Evolutionary conservation across 2,797 vertebrate genomes (phyloP), one percentile per base, ranked within the genome.

Genomic region (Sebastes glaucus): DNA sequence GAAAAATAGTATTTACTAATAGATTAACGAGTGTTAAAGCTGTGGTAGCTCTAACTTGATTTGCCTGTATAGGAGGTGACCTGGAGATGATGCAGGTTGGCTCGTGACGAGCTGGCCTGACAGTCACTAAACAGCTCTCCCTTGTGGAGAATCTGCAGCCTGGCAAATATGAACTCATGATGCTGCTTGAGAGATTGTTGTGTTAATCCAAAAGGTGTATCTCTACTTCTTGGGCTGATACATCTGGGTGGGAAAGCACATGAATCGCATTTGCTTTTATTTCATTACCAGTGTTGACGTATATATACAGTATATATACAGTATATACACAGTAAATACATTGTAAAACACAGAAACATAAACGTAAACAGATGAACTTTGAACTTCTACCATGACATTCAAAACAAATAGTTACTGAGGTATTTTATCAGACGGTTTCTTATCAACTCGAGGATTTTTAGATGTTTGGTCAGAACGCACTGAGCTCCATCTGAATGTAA

Each of bases 361-460:
- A 35, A 71, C 55, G 9, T 62, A 20, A 70, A 77, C 75, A 22
- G 72, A 75, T 55, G 22, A 83, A 87, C 46, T 85, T 69, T 66
- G 23, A 86, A 84, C 42, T 82, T 42, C n/a, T 18, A 16, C n/a
- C 18, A 8, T 20, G 23, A 14, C 2, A 20, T 66, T 67, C 16
- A 55, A 64, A 81, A 4, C 60, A 56, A 71, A 46, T 18, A 14
- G 55, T 30, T 32, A 57, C 25, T 6, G 61, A 62, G 9, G 1
- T 72, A 69, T 69, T 5, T 42, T 33, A 11, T 18, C 5, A 25
- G 18, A 49, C 46, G 1, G 4, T 23, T 70, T 71, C 27, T 60
- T 22, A 22, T 30, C 46, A 30, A 13, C 9, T 28, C 0, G 2
- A 46, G 5, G 18, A 10, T 42, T 65, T 71, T 18, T 6, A 33